These are phyloP conservation scores for Drosophila nr. fundita DNA, from an alignment of 2,888 invertebrate species.

Conservation along the genomic window DNA sequence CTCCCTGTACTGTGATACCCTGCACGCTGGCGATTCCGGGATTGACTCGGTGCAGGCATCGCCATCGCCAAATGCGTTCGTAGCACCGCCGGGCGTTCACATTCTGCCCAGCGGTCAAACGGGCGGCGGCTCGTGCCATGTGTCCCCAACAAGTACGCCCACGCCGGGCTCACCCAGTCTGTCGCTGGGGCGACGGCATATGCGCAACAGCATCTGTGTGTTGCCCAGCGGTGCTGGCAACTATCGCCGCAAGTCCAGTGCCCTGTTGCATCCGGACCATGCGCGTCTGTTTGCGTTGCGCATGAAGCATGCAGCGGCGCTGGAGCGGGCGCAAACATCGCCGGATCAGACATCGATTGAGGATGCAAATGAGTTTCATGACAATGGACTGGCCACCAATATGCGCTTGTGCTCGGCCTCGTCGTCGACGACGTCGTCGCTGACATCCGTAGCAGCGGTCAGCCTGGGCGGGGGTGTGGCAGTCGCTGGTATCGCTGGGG, in stretches of 20 bases:
- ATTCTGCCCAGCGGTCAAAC: slow-evolving; percentile 62
- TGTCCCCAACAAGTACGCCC: slow-evolving; percentile 83
- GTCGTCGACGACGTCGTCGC: slow-evolving; percentile 87
- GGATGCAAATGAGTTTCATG: slow-evolving; percentile 85
- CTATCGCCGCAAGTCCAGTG: slow-evolving; percentile 87
- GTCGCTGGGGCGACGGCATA: slow-evolving; percentile 78
- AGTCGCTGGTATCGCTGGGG: slow-evolving; percentile 48
- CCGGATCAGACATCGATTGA: slow-evolving; percentile 85
- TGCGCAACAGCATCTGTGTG: slow-evolving; percentile 76
- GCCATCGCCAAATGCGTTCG: slow-evolving; percentile 86
- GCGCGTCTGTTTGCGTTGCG: slow-evolving; percentile 87
- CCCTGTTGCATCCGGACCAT: slow-evolving; percentile 89
- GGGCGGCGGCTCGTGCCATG: slow-evolving; percentile 82
- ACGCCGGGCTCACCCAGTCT: slow-evolving; percentile 84
- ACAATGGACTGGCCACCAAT: slow-evolving; percentile 82
- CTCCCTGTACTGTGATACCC: slow-evolving; percentile 85
- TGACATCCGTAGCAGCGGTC: slow-evolving; percentile 86
- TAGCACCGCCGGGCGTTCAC: slow-evolving; percentile 82
- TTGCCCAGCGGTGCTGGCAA: slow-evolving; percentile 62
- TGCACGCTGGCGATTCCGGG: slow-evolving; percentile 88
- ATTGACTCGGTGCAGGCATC: slow-evolving; percentile 91
- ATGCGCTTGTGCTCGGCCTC: slow-evolving; percentile 85
- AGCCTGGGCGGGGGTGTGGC: slow-evolving; percentile 82
- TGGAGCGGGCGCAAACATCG: slow-evolving; percentile 82
- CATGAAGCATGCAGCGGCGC: slow-evolving; percentile 84